Evolutionary conservation across 1,140 invertebrate species (phyloP).

Genomic region (Aphis gossypii): DNA sequence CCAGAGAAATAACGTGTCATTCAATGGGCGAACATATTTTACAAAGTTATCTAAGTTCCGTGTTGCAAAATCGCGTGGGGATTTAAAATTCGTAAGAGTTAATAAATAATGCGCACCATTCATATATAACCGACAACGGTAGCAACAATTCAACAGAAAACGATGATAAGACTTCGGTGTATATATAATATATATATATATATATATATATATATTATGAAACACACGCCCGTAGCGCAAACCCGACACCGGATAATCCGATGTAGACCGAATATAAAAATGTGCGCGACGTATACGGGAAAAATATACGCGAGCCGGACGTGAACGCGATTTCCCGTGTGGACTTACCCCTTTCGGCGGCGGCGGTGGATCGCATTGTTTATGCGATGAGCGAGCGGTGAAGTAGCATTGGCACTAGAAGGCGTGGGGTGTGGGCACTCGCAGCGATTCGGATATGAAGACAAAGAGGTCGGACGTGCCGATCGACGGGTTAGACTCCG

Average conservation of each 20-base stretch:
- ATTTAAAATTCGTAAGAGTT: neutral
- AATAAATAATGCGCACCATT: neutral
- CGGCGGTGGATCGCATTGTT: conserved; percentile 5
- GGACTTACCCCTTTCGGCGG: conserved; percentile 22
- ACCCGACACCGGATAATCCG: conserved; percentile 35
- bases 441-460: neutral
- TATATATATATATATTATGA: neutral
- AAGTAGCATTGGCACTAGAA: neutral
- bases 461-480: conserved; percentile 58
- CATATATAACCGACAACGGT: neutral
- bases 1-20: no score
- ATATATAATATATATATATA: neutral
- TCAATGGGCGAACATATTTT: neutral
- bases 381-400: neutral
- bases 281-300: neutral
- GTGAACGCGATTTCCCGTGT: conserved; percentile 31
- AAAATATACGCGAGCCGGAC: conserved; percentile 7
- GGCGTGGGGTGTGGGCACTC: neutral
- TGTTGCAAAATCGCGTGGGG: no score
- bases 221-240: neutral
- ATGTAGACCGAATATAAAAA: neutral
- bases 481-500: conserved; percentile 31
- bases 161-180: neutral
- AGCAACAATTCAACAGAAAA: neutral
- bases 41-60: neutral